Base-by-base conservation (phyloP, 2,113 vertebrate species). In the Oreocharis arfaki region DNA sequence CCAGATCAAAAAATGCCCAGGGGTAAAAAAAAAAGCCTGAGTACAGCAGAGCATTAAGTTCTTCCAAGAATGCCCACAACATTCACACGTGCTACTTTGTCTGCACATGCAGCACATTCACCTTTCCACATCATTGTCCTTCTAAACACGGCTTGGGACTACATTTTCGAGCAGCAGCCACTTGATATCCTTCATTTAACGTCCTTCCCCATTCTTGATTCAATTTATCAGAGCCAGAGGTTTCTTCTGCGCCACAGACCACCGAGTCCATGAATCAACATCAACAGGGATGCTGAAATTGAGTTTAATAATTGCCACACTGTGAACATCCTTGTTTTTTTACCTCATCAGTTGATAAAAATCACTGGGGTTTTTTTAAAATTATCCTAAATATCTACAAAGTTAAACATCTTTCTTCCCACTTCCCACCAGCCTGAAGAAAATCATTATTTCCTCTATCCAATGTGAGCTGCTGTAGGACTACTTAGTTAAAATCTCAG, bases 61-160 rank as follows among this genome's bases (percentile, higher is more conserved):
- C 30, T 64, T 27, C 64, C 46, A 74, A 32, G 19, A 52, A 70
- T n/a, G 16, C 12, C 24, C 90, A 46, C 13, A 67, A 61, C 2
- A 20, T 17, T 17, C 57, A 18, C 0, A 0, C 11, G 56, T 16
- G 12, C 11, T 76, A 5, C n/a, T 71, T 64, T 47, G 26, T 35
- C 9, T 27, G 39, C 37, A 68, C 16, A 4, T 1, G 1, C 3
- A 30, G 10, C 4, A 37, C 18, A 47, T 46, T 50, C 10, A 63
- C 26, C 18, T 84, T 57, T 65, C 37, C 20, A 69, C 80, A 33
- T 50, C 13, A 16, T 7, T 65, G 24, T 49, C 26, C 47, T 69
- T 90, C 41, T 41, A 56, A 76, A 65, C 12, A 14, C 19, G 28
- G 1, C 22, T 88, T 93, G 44, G 53, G 73, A 26, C 13, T 37